Evolutionary conservation across 2,797 vertebrate species (phyloP).

Genomic region (Luscinia luscinia): DNA sequence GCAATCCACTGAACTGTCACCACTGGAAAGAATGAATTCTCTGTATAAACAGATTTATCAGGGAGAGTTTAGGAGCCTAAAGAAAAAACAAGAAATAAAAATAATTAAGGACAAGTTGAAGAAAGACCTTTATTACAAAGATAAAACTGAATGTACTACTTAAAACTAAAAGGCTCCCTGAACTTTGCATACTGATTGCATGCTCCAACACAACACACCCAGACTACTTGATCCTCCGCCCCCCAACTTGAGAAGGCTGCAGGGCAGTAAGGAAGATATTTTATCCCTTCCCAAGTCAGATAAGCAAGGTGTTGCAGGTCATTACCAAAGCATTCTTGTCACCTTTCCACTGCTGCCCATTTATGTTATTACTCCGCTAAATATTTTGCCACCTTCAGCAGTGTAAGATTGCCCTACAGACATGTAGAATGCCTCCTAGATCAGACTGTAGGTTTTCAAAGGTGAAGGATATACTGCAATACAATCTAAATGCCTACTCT

Average conservation of each 20-base stretch:
- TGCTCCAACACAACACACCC: not conserved
- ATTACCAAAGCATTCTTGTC: not conserved
- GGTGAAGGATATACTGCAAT: not conserved
- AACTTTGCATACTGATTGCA: not conserved
- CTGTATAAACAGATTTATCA: not conserved
- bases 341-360: not conserved
- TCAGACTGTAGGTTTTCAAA: not conserved
- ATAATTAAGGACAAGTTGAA: slow-evolving; percentile 14
- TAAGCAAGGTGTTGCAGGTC: not conserved
- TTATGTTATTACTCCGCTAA: not conserved
- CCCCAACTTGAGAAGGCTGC: not conserved
- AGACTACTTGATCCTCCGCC: not conserved
- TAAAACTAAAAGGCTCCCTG: slow-evolving; percentile 43
- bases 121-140: slow-evolving; percentile 24
- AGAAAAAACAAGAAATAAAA: not conserved
- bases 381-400: slow-evolving; percentile 7
- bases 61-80: not conserved
- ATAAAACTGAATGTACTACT: slow-evolving; percentile 42
- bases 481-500: not conserved
- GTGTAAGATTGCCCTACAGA: not conserved
- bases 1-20: not conserved
- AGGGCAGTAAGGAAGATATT: not conserved
- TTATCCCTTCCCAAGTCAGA: not conserved
- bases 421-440: not conserved
- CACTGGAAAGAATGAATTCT: slow-evolving; percentile 32